Evolutionary conservation across 2,113 vertebrate genomes (phyloP).

Genomic region (Erythrocercus mccallii): DNA sequence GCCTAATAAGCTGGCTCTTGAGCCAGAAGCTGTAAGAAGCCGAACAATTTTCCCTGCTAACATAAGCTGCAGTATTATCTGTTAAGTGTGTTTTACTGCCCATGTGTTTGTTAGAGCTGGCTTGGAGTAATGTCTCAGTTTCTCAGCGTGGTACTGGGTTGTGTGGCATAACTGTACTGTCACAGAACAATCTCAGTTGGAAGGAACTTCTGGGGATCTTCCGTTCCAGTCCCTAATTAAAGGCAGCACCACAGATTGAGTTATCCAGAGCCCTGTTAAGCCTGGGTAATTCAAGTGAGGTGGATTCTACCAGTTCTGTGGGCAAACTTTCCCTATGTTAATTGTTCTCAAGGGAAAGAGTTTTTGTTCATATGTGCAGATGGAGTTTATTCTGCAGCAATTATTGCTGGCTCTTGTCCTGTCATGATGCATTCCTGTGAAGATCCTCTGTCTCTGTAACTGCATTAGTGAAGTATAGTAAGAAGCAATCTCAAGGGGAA

Average conservation of each 20-base stretch:
- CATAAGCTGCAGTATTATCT: neutral
- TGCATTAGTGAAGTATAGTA: neutral
- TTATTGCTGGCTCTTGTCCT: neutral
- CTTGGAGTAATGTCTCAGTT: neutral
- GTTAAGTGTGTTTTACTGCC: neutral
- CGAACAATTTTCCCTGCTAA: neutral
- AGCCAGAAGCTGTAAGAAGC: neutral
- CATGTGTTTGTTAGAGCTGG: neutral
- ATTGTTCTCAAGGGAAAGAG: neutral
- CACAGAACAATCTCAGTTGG: neutral
- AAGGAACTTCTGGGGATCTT: neutral
- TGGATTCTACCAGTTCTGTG: neutral
- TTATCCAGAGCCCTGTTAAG: neutral
- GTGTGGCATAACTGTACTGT: neutral
- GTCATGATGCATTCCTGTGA: neutral
- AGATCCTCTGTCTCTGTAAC: neutral
- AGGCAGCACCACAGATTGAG: neutral
- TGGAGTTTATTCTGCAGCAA: neutral
- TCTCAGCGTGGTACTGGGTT: neutral
- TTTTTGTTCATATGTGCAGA: neutral
- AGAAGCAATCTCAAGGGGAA: neutral
- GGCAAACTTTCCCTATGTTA: neutral
- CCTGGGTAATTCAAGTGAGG: neutral
- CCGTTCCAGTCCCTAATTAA: neutral
- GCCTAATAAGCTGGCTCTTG: neutral